Conservation (phyloP, 2,888 invertebrate genomes). For the Ormyrus nitidulus region DNA sequence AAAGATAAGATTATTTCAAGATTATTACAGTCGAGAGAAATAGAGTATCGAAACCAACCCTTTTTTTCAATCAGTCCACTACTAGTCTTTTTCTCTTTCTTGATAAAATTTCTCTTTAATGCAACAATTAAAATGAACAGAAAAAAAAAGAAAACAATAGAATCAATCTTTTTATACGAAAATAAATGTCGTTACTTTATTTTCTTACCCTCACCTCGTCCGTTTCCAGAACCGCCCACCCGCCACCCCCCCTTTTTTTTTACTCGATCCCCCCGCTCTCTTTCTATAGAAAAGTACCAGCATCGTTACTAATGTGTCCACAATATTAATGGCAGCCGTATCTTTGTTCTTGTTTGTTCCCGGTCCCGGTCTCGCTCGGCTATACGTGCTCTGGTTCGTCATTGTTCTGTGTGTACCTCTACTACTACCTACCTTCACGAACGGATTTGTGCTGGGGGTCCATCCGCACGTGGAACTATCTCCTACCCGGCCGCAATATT, state of each 20-base stretch:
- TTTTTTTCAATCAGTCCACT: constrained; percentile 41
- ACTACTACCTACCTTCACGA: constrained; percentile 75
- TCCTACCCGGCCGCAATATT: constrained; percentile 74
- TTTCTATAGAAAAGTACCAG: constrained; percentile 72
- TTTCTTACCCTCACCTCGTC: constrained; percentile 43
- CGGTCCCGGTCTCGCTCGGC: constrained; percentile 76
- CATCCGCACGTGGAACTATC: constrained; percentile 74
- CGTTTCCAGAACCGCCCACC: constrained; percentile 44
- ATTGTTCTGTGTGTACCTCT: constrained; percentile 76
- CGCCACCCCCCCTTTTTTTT: constrained; percentile 46
- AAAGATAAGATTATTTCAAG: neutral
- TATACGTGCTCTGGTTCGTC: constrained; percentile 76
- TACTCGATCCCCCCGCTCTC: constrained; percentile 57
- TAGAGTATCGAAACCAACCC: constrained; percentile 36
- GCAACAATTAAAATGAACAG: constrained; percentile 33
- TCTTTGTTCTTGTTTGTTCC: constrained; percentile 76
- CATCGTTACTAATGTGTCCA: constrained; percentile 75
- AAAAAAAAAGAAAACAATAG: constrained; percentile 42
- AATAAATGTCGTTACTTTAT: constrained; percentile 58
- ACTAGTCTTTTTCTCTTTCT: constrained; percentile 55
- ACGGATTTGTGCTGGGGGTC: constrained; percentile 76
- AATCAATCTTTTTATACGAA: constrained; percentile 58
- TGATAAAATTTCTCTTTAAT: constrained; percentile 40
- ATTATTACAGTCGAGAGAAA: constrained; percentile 22
- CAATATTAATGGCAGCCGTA: constrained; percentile 76